Percentiles rank a stretch among this genome's conserved stretches.
Conservation (phyloP, 1,140 invertebrate species). For the Drosophila gunungcola region DNA sequence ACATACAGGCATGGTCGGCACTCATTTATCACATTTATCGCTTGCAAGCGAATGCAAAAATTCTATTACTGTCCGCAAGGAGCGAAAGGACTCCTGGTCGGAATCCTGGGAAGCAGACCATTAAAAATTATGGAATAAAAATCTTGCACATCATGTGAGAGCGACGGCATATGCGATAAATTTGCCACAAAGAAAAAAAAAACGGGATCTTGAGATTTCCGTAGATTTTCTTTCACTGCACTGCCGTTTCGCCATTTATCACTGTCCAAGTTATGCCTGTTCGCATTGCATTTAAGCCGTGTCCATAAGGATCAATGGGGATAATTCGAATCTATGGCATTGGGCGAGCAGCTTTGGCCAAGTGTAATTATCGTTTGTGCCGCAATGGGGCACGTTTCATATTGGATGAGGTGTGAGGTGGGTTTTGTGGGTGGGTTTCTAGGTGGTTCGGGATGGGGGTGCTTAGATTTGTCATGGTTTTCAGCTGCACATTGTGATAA, state of each 20-base stretch:
- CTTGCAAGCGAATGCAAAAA: conserved; percentile 75
- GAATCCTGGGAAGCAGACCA: conserved; percentile 70
- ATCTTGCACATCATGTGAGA: conserved; percentile 79
- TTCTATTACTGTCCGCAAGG: conserved; percentile 66
- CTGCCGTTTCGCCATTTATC: conserved; percentile 61
- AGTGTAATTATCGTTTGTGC: conserved; percentile 79
- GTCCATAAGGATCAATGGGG: conserved; percentile 74
- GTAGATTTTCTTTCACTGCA: conserved; percentile 58
- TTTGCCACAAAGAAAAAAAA: conserved; percentile 54
- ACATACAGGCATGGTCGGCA: conserved; percentile 48
- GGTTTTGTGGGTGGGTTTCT: conserved; percentile 15
- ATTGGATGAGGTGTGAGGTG: conserved; percentile 57
- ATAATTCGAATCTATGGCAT: conserved; percentile 74
- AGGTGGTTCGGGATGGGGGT: conserved; percentile 20
- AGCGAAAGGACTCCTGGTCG: conserved; percentile 23
- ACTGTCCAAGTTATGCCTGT: conserved; percentile 57
- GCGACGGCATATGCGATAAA: conserved; percentile 81
- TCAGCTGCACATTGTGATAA: conserved; percentile 76
- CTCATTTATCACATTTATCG: conserved; percentile 81
- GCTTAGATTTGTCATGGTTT: conserved; percentile 79
- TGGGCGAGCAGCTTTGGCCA: conserved; percentile 42
- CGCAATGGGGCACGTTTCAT: conserved; percentile 73
- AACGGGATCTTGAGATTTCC: conserved; percentile 39
- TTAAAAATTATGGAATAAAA: conserved; percentile 74
- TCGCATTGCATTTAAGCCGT: conserved; percentile 69